phyloP scores from a whole-genome alignment of 2,888 invertebrate genomes.

The Lasioglossum morio region DNA sequence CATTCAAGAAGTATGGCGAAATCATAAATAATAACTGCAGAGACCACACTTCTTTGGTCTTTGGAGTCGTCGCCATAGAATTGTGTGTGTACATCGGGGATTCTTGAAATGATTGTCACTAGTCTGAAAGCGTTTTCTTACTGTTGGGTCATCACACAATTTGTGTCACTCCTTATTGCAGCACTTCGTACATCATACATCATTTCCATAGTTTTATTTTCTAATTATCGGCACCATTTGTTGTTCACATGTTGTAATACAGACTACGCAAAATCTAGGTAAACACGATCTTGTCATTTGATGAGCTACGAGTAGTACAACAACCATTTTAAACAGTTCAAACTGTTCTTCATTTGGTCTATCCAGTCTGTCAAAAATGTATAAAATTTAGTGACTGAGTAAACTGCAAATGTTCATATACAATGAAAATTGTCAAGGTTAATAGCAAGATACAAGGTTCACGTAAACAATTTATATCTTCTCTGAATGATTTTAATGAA shows the following conservation, averaged over 20 bases:
- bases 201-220: too few species aligned
- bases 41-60: neutral
- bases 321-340: too few species aligned
- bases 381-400: too few species aligned
- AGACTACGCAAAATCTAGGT: too few species aligned
- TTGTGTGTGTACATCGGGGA: neutral
- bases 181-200: neutral
- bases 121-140: neutral
- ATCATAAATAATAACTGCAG: neutral
- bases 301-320: too few species aligned
- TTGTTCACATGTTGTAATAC: too few species aligned
- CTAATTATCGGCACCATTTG: too few species aligned
- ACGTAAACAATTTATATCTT: neutral
- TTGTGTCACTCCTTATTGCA: neutral
- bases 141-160: neutral
- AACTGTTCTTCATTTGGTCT: too few species aligned
- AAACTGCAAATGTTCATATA: neutral
- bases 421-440: too few species aligned
- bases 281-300: too few species aligned
- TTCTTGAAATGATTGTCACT: neutral
- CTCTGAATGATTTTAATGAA: neutral
- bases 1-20: slow-evolving; percentile 5
- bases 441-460: too few species aligned
- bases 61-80: neutral
- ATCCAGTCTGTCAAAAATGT: too few species aligned